phyloP scores from a whole-genome alignment of 1,140 invertebrate species.

The Drosophila sp. region DNA sequence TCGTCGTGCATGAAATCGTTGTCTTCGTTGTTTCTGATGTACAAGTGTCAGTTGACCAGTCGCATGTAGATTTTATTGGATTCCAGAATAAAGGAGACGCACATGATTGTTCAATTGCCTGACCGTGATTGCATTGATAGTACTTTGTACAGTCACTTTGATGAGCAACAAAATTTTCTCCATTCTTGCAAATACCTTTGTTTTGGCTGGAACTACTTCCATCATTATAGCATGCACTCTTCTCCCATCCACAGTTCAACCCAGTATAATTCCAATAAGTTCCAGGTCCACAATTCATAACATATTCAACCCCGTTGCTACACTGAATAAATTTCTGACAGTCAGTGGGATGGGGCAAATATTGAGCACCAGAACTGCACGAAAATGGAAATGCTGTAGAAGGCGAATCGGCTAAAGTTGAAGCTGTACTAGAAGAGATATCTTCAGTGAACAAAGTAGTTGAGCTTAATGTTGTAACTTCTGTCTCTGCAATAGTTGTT shows the following conservation, averaged over 20 bases:
- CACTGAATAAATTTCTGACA: constrained; percentile 52
- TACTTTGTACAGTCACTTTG: constrained; percentile 39
- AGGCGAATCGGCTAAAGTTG: not conserved
- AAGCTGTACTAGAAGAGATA: not conserved
- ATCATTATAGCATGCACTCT: constrained; percentile 17
- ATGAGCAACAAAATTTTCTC: constrained; percentile 16
- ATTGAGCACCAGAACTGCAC: constrained; percentile 25
- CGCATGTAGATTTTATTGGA: not conserved
- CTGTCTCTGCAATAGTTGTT: not conserved
- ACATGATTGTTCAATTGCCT: constrained; percentile 28
- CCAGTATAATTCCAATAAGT: constrained; percentile 37
- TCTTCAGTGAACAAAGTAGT: too few species aligned
- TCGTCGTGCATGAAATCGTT: not conserved
- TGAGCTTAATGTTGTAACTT: too few species aligned
- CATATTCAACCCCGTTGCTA: constrained; percentile 21
- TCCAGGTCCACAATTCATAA: constrained; percentile 11
- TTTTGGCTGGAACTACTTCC: not conserved
- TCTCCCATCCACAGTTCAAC: not conserved
- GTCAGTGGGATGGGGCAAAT: constrained; percentile 40
- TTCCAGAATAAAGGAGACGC: constrained; percentile 40
- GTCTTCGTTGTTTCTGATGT: not conserved
- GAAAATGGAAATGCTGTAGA: not conserved
- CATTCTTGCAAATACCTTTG: constrained; percentile 20
- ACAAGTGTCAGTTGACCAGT: constrained; percentile 30
- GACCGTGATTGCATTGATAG: constrained; percentile 34